Percentiles rank a stretch among this genome's conserved stretches.
These are phyloP conservation scores for Ctenopoma kingsleyae DNA, from an alignment of 2,797 vertebrate species.

Conservation along the genomic window DNA sequence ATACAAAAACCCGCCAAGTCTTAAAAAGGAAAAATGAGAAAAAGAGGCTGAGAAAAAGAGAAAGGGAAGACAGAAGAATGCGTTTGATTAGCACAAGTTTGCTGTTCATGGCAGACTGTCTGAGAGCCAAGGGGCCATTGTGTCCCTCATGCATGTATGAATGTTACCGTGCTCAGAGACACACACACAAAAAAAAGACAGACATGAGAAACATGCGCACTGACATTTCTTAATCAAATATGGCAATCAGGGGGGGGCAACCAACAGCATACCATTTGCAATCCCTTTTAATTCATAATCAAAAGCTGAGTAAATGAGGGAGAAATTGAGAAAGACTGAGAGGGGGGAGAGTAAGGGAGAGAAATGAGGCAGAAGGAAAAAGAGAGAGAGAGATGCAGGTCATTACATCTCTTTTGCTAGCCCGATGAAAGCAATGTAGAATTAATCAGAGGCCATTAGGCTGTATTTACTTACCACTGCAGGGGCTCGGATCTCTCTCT, in stretches of 20 bases:
- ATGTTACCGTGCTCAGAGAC: slow-evolving; percentile 69
- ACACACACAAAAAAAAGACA: slow-evolving; percentile 49
- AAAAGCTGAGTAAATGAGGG: slow-evolving; percentile 93
- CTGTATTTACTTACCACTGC: slow-evolving; percentile 95
- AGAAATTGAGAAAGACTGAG: slow-evolving; percentile 71
- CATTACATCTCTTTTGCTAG: slow-evolving; percentile 96
- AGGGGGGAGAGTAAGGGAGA: slow-evolving; percentile 23
- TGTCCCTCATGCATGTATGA: slow-evolving; percentile 78
- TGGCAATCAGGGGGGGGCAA: slow-evolving; percentile 98
- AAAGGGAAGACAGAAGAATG: slow-evolving; percentile 83
- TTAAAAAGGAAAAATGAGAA: slow-evolving; percentile 73
- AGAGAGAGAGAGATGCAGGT: slow-evolving; percentile 87
- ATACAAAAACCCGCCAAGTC: slow-evolving; percentile 69
- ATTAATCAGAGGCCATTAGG: slow-evolving; percentile 99
- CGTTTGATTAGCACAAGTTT: slow-evolving; percentile 86
- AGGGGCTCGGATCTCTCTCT: slow-evolving; percentile 72
- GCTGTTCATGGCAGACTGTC: slow-evolving; percentile 68
- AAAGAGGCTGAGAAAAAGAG: slow-evolving; percentile 60
- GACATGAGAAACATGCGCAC: slow-evolving; percentile 89
- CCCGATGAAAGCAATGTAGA: slow-evolving; percentile 98
- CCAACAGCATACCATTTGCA: slow-evolving; percentile 95
- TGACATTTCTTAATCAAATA: slow-evolving; percentile 99
- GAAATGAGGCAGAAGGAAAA: slow-evolving; percentile 80
- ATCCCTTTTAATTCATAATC: slow-evolving; percentile 96
- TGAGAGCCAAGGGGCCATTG: slow-evolving; percentile 80